A percentile compares a stretch with the other conserved stretches of the same genome.
These are phyloP conservation scores for Dicycla oo DNA, from an alignment of 2,888 invertebrate genomes.

Conservation along the genomic window DNA sequence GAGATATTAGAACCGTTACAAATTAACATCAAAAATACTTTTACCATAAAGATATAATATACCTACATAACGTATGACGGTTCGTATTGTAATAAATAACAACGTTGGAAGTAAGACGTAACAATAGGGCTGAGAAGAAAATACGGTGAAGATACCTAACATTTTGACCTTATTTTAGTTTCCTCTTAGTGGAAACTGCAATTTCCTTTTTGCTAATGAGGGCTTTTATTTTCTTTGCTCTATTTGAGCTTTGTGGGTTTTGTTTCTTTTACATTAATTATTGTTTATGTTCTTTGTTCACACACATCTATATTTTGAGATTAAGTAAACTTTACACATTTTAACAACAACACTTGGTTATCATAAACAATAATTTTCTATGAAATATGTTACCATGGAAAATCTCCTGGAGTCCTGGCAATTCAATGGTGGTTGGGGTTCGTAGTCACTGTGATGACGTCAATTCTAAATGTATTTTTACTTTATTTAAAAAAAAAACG, in stretches of 20 bases:
- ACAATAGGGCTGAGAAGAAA: conserved; percentile 73
- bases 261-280: conserved; percentile 55
- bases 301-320: conserved; percentile 6
- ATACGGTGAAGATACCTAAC: conserved; percentile 78
- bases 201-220: conserved; percentile 89
- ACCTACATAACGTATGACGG: conserved; percentile 32
- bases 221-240: conserved; percentile 83
- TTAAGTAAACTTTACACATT: neutral
- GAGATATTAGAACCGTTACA: conserved; percentile 69
- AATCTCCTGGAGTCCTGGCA: neutral
- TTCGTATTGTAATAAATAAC: conserved; percentile 50
- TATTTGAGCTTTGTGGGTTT: conserved; percentile 68
- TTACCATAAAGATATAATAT: neutral
- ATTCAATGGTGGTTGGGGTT: neutral
- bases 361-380: no score
- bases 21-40: conserved; percentile 16
- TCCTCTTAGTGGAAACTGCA: conserved; percentile 85
- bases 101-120: conserved; percentile 68
- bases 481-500: neutral
- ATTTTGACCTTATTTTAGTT: conserved; percentile 88
- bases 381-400: no score
- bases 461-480: no score
- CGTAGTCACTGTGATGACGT: neutral
- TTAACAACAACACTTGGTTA: no score
- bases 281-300: conserved; percentile 35